A percentile compares a stretch with the other conserved stretches of the same genome.
Conservation (phyloP, 2,797 vertebrate species). For the Miichthys miiuy region DNA sequence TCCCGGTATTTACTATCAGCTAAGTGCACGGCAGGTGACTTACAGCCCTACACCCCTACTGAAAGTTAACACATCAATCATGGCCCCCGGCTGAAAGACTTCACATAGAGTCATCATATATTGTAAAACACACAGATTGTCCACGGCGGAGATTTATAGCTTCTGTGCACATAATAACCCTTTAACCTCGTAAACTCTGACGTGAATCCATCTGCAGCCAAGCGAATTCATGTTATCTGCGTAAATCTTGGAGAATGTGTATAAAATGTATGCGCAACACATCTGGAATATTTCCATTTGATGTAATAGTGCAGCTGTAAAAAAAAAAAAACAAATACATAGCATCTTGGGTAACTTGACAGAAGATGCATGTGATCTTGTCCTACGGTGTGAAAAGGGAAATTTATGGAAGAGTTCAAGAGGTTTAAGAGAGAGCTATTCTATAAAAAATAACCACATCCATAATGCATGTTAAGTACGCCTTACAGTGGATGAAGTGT, state of each 20-base stretch:
- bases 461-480: not conserved
- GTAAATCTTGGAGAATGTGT: not conserved
- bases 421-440: not conserved
- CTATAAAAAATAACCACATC: not conserved
- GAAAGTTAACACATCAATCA: constrained; percentile 72
- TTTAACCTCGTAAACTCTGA: constrained; percentile 36
- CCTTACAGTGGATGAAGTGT: not conserved
- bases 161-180: not conserved
- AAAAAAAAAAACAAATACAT: not conserved
- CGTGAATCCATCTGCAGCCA: not conserved
- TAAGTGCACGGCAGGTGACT: constrained; percentile 62
- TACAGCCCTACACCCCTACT: constrained; percentile 45
- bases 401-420: not conserved
- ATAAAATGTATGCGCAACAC: not conserved
- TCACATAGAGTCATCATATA: constrained; percentile 46
- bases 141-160: constrained; percentile 49
- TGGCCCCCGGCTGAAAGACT: constrained; percentile 46
- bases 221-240: not conserved
- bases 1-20: constrained; percentile 74
- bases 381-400: not conserved
- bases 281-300: not conserved
- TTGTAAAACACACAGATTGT: constrained; percentile 27
- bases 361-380: not conserved
- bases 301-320: not conserved
- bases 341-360: not conserved